phyloP scores from a whole-genome alignment of 2,797 vertebrate genomes.

The Hydrolagus colliei region DNA sequence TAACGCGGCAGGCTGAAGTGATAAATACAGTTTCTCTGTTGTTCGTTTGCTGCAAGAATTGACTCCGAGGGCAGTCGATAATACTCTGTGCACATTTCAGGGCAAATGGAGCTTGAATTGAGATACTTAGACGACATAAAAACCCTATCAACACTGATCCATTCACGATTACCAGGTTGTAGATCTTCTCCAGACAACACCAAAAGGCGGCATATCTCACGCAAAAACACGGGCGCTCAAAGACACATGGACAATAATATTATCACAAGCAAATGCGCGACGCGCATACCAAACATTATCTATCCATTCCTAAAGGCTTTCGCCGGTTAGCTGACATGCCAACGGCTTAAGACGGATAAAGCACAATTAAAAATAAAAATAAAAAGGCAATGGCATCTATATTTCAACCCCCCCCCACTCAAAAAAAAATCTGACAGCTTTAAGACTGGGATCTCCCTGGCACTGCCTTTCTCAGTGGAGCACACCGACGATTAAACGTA shows the following conservation, averaged over 20 bases:
- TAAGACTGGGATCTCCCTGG: background rate
- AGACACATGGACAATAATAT: slow-evolving; percentile 63
- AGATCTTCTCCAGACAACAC: slow-evolving; percentile 39
- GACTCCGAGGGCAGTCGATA: slow-evolving; percentile 51
- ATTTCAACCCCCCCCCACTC: background rate
- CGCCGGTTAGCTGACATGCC: background rate
- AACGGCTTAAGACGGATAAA: background rate
- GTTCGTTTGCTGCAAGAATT: slow-evolving; percentile 49
- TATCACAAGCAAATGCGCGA: slow-evolving; percentile 57
- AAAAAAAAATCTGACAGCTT: background rate
- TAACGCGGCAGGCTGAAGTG: slow-evolving; percentile 35
- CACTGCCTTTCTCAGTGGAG: background rate
- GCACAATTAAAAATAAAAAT: background rate
- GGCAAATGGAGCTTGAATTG: slow-evolving; percentile 57
- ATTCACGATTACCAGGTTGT: slow-evolving; percentile 46
- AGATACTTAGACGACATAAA: slow-evolving; percentile 61
- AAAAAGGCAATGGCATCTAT: background rate
- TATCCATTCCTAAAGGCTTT: background rate
- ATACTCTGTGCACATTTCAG: slow-evolving; percentile 56
- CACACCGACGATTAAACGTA: slow-evolving; percentile 3
- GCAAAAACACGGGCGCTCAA: slow-evolving; percentile 58
- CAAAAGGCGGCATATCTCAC: slow-evolving; percentile 52
- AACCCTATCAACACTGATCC: slow-evolving; percentile 49
- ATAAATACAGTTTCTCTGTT: slow-evolving; percentile 39
- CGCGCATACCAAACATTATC: slow-evolving; percentile 50